Percentiles rank a stretch among this genome's conserved stretches.
These are phyloP conservation scores for Poecilobothrus nobilitatus DNA, from an alignment of 2,888 invertebrate species.

Conservation along the genomic window DNA sequence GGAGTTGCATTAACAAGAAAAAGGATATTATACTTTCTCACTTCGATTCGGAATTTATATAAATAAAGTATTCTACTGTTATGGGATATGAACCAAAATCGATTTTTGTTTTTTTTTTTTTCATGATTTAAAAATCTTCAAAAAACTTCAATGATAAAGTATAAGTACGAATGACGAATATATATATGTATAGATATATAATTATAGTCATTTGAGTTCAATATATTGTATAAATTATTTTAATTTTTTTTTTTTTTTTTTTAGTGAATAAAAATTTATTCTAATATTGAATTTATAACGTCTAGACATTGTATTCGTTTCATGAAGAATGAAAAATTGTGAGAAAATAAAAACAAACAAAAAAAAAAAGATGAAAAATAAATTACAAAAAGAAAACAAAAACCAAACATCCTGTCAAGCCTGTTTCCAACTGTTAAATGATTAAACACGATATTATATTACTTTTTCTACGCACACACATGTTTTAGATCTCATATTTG, in stretches of 20 bases:
- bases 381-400: background rate
- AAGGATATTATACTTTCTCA: too few relatives aligned
- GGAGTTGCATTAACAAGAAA: too few relatives aligned
- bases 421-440: background rate
- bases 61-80: too few relatives aligned
- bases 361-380: background rate
- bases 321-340: background rate
- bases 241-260: background rate
- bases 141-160: too few relatives aligned
- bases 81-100: too few relatives aligned
- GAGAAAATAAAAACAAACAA: background rate
- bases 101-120: too few relatives aligned
- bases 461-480: too few relatives aligned
- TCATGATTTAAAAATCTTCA: too few relatives aligned
- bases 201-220: background rate
- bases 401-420: background rate
- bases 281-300: conserved; percentile 1
- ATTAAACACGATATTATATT: background rate
- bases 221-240: background rate
- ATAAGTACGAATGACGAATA: too few relatives aligned
- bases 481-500: too few relatives aligned
- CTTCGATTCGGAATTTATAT: too few relatives aligned
- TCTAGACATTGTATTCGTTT: background rate
- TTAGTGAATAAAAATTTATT: background rate
- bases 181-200: too few relatives aligned